Base-by-base conservation (phyloP, 2,888 invertebrate species). In the Blera fallax region DNA sequence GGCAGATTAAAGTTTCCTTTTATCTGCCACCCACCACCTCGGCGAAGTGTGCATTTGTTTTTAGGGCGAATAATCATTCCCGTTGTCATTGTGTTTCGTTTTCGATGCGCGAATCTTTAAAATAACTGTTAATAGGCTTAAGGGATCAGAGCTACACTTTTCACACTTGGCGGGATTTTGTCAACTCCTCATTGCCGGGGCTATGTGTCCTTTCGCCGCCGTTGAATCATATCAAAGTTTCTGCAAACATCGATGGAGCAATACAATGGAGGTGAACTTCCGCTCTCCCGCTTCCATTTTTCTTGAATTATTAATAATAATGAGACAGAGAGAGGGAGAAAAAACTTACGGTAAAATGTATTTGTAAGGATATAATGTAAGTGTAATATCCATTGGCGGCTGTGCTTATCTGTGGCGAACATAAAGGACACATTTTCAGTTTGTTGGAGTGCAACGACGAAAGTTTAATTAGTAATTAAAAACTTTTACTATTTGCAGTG, bases 401-500 rank as follows among this genome's bases (percentile, higher is more conserved):
- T 64, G 18, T 10, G 74, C 81, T 85, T 85, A 85, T 85, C 85
- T 80, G 60, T 58, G 37, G 72, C 76, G 65, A 74, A 85, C 85
- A 85, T 77, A 85, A 80, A 80, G 76, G 76, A 85, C 77, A 85
- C 76, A 81, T 77, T 85, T 60, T 48, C 65, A 72, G 67, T 72
- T 40, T 50, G 72, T 77, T 72, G 67, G 58, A 72, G 65, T 77
- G 85, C 85, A 81, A 67, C 60, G 85, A 56, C 72, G 67, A 85
- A 85, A 85, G 85, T 85, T 85, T 85, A 85, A 85, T 85, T 81
- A 81, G 67, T 85, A 81, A 85, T 85, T 85, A 85, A 81, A 85
- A 85, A 85, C 85, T 85, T 85, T 81, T 80, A 40, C 81, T 67
- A 77, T 85, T n/a, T 85, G 77, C 70, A 85, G 81, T 85, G 77